Evolutionary conservation across 2,797 vertebrate species (phyloP), one percentile per base, ranked within the genome.

Genomic region (Potorous gilbertii): DNA sequence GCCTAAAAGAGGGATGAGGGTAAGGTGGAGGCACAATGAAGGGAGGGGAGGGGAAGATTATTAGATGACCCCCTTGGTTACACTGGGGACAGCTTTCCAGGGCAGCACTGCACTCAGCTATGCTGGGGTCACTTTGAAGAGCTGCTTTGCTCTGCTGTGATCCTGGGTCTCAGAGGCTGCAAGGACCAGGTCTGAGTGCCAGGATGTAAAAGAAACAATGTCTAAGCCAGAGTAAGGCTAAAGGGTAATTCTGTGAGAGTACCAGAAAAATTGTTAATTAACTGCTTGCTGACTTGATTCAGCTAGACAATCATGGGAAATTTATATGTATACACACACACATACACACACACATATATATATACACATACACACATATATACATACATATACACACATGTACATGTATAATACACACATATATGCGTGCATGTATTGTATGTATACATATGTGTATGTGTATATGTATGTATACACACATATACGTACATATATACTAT

Each of bases 161-260:
- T 74, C 66, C 66, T 74, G n/a, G 66, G 90, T 54, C 62, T 94
- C 56, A 93, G 55, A 92, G 9, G 93, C 40, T 91, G 94, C 28
- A 4, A 91, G 9, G 28, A 16, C 87, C 40, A 92, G 31, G 55
- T 18, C 66, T 90, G 24, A 95, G 31, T 93, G n/a, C 40, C 74
- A 46, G 54, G 92, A 18, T 91, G 0, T 54, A 93, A 74, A 74
- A 74, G 81, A 93, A 12, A 5, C 89, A 59, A 56, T 1, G 93
- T 27, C 87, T 95, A 90, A 24, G 29, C 4, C n/a, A n/a, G 16
- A 81, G 11, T 8, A 18, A 50, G 18, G 46, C 14, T 13, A 89
- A 90, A 11, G 81, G 31, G 12, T 34, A 34, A 16, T 0, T 4
- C 3, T 93, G 46, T 74, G 59, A 66, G 55, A 9, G 1, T 87